A percentile compares a stretch with the other conserved stretches of the same genome.
These are phyloP conservation scores for Abramis brama DNA, from an alignment of 2,113 vertebrate genomes.

Conservation along the genomic window DNA sequence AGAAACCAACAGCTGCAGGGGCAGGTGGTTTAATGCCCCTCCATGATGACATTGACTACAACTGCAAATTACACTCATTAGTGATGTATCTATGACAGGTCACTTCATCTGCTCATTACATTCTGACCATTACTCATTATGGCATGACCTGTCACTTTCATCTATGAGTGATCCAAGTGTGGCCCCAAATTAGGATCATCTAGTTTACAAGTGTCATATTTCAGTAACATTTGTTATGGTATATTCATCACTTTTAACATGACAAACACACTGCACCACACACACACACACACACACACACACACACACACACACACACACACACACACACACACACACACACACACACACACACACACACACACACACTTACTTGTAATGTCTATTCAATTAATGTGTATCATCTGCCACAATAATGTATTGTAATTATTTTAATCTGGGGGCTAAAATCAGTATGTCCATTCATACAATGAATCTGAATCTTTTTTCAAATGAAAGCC, in stretches of 20 bases:
- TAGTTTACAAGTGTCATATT: not conserved
- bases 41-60: slow-evolving; percentile 17
- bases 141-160: slow-evolving; percentile 6
- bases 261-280: not conserved
- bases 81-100: slow-evolving; percentile 20
- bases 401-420: not conserved
- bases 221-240: not conserved
- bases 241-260: not conserved
- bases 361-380: not conserved
- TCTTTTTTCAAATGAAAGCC: not conserved
- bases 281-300: not conserved
- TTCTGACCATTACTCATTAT: slow-evolving; percentile 23
- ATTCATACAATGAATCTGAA: not conserved
- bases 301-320: not conserved
- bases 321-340: not conserved
- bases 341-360: not conserved
- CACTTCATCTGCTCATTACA: slow-evolving; percentile 24
- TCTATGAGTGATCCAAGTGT: not conserved
- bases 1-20: slow-evolving; percentile 27
- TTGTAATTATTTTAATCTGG: not conserved
- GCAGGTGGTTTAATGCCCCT: slow-evolving; percentile 44
- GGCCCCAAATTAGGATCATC: not conserved
- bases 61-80: slow-evolving; percentile 35
- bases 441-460: not conserved
- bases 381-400: not conserved